Base-by-base conservation (phyloP, 2,888 invertebrate species). In the Yponomeuta evonymella region DNA sequence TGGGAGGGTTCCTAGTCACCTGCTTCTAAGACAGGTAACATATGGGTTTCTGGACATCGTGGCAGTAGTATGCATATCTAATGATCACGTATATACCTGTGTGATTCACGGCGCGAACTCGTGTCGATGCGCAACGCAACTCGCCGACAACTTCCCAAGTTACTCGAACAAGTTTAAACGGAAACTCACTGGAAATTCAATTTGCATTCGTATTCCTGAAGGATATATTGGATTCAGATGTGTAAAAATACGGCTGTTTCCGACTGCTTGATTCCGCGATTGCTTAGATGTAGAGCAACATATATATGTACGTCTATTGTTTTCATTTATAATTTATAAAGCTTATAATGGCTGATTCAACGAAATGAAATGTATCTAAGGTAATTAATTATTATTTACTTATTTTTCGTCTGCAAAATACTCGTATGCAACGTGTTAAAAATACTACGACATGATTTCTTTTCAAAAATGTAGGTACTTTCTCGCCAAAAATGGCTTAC, bases 131-230 rank as follows among this genome's bases (percentile, higher is more conserved):
- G 30, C 68, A 51, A 68, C 48, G 43, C 43, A 43, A 43, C 43
- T 43, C 51, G 58, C 10, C 51, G 29, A 68, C 68, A 68, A 68
- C 48, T 48, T 68, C 48, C 48, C 68, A 68, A 68, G 11, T 11
- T 51, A 69, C 62, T 36, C 69, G 48, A 68, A 68, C 51, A 69
- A 69, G 69, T 69, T 69, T 33, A 36, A 68, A 29, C 62, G 62
- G 58, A 23, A 69, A 69, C 69, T 33, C 62, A 63, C 69, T 69
- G 69, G 69, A 69, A 69, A 69, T 69, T 69, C 69, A 69, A 69
- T 69, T 69, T 69, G 63, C 63, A 69, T 69, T 62, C 36, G 62
- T 63, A 62, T 62, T 15, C 69, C 63, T 63, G 58, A n/a, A 29
- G 68, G 68, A 48, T 68, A 48, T 68, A 68, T 68, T 51, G 68